phyloP scores from a whole-genome alignment of 2,888 invertebrate genomes.

The Chrysomela aeneicollis region DNA sequence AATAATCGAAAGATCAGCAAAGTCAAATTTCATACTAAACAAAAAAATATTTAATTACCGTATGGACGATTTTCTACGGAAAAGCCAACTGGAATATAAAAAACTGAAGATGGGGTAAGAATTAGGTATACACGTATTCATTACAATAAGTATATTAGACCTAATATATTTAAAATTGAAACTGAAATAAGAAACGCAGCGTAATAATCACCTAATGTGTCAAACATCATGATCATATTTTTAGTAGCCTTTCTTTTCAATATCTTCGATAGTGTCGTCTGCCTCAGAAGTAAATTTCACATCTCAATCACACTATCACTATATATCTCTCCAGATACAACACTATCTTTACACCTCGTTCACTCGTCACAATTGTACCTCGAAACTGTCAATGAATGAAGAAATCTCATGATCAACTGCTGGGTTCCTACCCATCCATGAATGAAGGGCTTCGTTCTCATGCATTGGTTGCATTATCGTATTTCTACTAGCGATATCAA shows the following conservation, averaged over 20 bases:
- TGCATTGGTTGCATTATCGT: conserved; percentile 39
- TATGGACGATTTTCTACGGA: no score
- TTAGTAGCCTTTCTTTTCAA: not conserved
- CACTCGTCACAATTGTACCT: conserved; percentile 38
- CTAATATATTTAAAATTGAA: no score
- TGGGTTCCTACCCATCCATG: conserved; percentile 46
- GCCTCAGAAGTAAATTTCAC: not conserved
- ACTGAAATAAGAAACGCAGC: no score
- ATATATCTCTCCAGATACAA: not conserved
- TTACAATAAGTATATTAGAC: no score
- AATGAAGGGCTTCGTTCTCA: conserved; percentile 54
- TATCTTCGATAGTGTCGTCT: no score
- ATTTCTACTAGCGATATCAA: conserved; percentile 41
- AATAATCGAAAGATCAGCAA: no score
- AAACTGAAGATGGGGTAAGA: no score
- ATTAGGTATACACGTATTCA: no score
- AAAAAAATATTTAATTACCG: no score
- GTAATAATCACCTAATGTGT: not conserved
- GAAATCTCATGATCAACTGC: conserved; percentile 40
- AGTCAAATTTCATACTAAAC: no score
- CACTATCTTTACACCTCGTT: not conserved
- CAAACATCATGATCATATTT: not conserved
- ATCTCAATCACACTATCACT: not conserved
- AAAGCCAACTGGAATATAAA: no score
- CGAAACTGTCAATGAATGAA: conserved; percentile 44